These are phyloP conservation scores for Thecophora atra DNA, from an alignment of 2,888 invertebrate genomes.

Conservation along the genomic window DNA sequence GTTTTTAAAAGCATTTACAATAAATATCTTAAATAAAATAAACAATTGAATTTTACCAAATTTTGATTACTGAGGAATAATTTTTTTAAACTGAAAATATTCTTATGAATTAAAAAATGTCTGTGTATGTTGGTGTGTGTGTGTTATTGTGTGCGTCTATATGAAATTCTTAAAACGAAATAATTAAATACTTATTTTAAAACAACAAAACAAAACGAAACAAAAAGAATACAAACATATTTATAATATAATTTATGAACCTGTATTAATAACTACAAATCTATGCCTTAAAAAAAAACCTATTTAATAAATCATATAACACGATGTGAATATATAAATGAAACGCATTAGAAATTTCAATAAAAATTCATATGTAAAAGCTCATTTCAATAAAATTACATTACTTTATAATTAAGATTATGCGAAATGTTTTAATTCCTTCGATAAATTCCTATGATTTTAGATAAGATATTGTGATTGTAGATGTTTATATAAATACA, in stretches of 20 bases:
- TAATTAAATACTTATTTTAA: constrained; percentile 10
- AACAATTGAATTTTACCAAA: too few species aligned
- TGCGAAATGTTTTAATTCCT: neutral
- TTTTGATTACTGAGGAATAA: too few species aligned
- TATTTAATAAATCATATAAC: too few species aligned
- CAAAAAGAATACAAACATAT: constrained; percentile 3
- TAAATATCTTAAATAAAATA: neutral
- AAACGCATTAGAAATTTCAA: too few species aligned
- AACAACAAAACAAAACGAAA: constrained; percentile 8
- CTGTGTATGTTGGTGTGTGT: constrained; percentile 7
- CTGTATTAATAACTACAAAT: too few species aligned
- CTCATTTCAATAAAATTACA: too few species aligned
- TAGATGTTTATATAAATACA: constrained; percentile 23
- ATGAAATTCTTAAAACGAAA: constrained; percentile 17
- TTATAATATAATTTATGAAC: too few species aligned
- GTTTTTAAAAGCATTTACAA: too few species aligned
- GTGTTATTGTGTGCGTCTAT: neutral
- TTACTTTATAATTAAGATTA: constrained; percentile 9
- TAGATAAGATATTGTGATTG: constrained; percentile 8
- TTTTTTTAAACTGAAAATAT: too few species aligned
- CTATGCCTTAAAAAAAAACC: too few species aligned
- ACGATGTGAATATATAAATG: too few species aligned
- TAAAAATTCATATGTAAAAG: too few species aligned
- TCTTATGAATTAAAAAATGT: neutral
- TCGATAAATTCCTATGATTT: constrained; percentile 14